A percentile compares a stretch with the other conserved stretches of the same genome.
Conservation (phyloP, 2,888 invertebrate genomes). For the Leptinotarsa juncta region DNA sequence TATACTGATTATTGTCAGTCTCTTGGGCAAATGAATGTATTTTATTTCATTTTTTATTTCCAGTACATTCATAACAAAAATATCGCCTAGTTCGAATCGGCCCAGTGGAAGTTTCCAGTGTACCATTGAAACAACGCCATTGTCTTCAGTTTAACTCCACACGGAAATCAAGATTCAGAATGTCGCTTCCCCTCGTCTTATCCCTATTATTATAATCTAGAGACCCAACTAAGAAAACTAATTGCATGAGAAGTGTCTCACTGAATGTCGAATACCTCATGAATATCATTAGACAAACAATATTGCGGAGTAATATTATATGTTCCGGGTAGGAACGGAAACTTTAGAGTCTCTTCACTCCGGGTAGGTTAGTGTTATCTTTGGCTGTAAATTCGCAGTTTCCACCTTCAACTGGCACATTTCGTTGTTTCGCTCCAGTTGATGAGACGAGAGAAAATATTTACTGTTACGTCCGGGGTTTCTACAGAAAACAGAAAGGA, state of each 20-base stretch:
- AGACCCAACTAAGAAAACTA: slow-evolving; percentile 35
- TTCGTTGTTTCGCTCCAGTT: background rate
- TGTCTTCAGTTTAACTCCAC: too few species aligned
- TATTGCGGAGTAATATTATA: slow-evolving; percentile 39
- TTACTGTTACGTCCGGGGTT: background rate
- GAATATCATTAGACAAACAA: slow-evolving; percentile 44
- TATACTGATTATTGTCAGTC: too few species aligned
- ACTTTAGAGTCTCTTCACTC: slow-evolving; percentile 11
- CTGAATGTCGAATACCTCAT: slow-evolving; percentile 43
- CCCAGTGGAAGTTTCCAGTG: too few species aligned
- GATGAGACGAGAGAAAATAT: background rate
- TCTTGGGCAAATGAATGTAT: too few species aligned
- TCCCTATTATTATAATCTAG: slow-evolving; percentile 39
- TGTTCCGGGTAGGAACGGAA: slow-evolving; percentile 25
- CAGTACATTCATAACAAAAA: too few species aligned
- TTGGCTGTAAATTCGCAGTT: slow-evolving; percentile 1
- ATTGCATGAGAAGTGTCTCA: slow-evolving; percentile 39
- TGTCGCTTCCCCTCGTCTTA: slow-evolving; percentile 12
- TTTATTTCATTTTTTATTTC: too few species aligned
- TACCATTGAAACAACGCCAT: too few species aligned
- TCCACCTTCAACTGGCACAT: background rate
- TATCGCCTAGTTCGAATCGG: too few species aligned
- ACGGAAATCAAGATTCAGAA: too few species aligned
- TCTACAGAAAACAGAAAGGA: background rate
- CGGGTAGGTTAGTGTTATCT: slow-evolving; percentile 11